Percentiles rank a stretch among this genome's conserved stretches.
Conservation (phyloP, 2,797 vertebrate species). For the Sebastes matsubarae region DNA sequence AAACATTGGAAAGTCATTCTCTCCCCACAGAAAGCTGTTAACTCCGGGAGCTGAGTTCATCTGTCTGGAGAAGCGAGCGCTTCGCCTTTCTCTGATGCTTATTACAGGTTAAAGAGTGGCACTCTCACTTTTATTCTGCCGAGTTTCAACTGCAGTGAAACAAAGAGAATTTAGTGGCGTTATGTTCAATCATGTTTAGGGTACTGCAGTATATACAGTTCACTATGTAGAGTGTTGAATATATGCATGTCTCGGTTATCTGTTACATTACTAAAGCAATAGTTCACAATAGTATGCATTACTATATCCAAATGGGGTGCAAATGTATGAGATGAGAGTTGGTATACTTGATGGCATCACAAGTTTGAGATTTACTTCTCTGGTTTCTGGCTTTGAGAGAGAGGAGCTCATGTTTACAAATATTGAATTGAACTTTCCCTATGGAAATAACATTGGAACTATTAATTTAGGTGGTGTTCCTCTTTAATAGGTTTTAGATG, state of each 20-base stretch:
- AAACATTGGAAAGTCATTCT: slow-evolving; percentile 77
- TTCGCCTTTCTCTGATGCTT: slow-evolving; percentile 61
- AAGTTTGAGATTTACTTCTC: no score
- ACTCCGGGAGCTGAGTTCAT: slow-evolving; percentile 72
- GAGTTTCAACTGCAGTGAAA: slow-evolving; percentile 35
- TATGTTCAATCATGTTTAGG: not conserved
- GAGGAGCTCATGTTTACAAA: no score
- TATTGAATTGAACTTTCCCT: no score
- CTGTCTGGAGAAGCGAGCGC: slow-evolving; percentile 56
- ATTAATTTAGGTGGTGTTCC: no score
- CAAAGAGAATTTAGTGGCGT: slow-evolving; percentile 10
- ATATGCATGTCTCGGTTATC: not conserved
- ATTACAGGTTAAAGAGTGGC: slow-evolving; percentile 68
- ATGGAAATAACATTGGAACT: no score
- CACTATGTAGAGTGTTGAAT: not conserved
- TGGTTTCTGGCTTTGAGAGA: no score
- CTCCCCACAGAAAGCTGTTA: slow-evolving; percentile 65
- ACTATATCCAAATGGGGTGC: not conserved
- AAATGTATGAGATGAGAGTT: not conserved
- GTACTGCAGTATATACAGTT: not conserved
- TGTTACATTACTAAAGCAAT: not conserved
- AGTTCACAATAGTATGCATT: no score
- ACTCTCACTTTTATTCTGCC: slow-evolving; percentile 38
- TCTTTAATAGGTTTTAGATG: not conserved
- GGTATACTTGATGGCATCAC: no score